A percentile compares a stretch with the other conserved stretches of the same genome.
Evolutionary conservation across 2,888 invertebrate genomes (phyloP).

Genomic region (Drosophila sordidula): DNA sequence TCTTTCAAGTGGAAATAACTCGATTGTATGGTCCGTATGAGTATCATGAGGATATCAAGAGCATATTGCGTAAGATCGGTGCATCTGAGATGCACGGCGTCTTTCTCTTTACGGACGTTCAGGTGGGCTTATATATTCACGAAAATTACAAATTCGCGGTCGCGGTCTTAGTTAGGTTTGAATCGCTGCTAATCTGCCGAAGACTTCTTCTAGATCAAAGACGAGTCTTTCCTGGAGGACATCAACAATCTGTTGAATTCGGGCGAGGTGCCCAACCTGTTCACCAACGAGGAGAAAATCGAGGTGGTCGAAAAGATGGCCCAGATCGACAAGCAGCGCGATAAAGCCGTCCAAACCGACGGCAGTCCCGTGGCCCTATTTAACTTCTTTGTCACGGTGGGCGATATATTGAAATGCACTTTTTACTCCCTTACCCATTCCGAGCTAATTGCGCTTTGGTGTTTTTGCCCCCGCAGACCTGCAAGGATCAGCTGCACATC

Average conservation of each 20-base stretch:
- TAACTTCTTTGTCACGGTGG: slow-evolving; percentile 91
- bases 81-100: slow-evolving; percentile 94
- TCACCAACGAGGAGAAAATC: slow-evolving; percentile 92
- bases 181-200: slow-evolving; percentile 25
- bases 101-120: slow-evolving; percentile 95
- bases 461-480: slow-evolving; percentile 86
- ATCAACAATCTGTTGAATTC: slow-evolving; percentile 96
- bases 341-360: slow-evolving; percentile 95
- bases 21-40: slow-evolving; percentile 93
- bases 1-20: slow-evolving; percentile 96
- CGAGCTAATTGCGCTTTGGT: background rate
- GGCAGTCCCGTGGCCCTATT: slow-evolving; percentile 95
- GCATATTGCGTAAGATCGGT: slow-evolving; percentile 91
- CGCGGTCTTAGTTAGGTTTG: background rate
- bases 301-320: slow-evolving; percentile 98
- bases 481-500: slow-evolving; percentile 95
- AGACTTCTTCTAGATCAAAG: slow-evolving; percentile 89
- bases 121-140: slow-evolving; percentile 87
- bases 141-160: too few species aligned
- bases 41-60: slow-evolving; percentile 97
- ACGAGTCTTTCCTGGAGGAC: slow-evolving; percentile 96
- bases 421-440: too few species aligned
- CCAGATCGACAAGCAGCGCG: slow-evolving; percentile 94
- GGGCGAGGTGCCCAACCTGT: slow-evolving; percentile 97
- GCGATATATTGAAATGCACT: slow-evolving; percentile 4